Percentiles rank a stretch among this genome's conserved stretches.
These are phyloP conservation scores for Podarcis raffonei DNA, from an alignment of 2,113 vertebrate species.

Conservation along the genomic window DNA sequence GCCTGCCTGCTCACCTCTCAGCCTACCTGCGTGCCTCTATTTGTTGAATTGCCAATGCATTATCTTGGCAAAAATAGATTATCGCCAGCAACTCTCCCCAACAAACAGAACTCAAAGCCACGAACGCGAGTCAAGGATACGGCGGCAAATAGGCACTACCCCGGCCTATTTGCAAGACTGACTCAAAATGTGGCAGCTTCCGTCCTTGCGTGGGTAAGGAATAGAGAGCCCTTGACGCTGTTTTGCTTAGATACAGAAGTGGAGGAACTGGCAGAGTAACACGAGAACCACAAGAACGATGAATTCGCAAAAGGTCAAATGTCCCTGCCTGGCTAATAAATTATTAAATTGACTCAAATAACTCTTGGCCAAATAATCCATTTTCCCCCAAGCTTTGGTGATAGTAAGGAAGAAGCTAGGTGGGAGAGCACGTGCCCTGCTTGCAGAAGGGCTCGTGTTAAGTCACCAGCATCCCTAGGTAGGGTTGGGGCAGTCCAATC, in stretches of 20 bases:
- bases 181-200: background rate
- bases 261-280: background rate
- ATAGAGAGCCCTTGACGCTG: background rate
- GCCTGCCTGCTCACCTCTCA: background rate
- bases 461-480: background rate
- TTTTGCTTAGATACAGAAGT: slow-evolving; percentile 4
- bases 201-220: background rate
- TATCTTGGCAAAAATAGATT: background rate
- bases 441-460: background rate
- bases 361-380: background rate
- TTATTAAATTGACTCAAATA: background rate
- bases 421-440: background rate
- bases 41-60: too few relatives aligned
- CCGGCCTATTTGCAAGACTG: background rate
- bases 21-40: too few relatives aligned
- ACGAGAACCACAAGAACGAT: background rate
- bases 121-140: background rate
- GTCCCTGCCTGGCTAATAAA: background rate
- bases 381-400: background rate
- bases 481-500: background rate
- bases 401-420: background rate
- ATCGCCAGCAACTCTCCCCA: background rate
- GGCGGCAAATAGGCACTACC: background rate
- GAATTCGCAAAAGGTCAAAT: background rate
- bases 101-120: background rate